Percentiles rank a stretch among this genome's conserved stretches.
phyloP scores from a whole-genome alignment of 2,888 invertebrate species.

The Platypus cylindrus region DNA sequence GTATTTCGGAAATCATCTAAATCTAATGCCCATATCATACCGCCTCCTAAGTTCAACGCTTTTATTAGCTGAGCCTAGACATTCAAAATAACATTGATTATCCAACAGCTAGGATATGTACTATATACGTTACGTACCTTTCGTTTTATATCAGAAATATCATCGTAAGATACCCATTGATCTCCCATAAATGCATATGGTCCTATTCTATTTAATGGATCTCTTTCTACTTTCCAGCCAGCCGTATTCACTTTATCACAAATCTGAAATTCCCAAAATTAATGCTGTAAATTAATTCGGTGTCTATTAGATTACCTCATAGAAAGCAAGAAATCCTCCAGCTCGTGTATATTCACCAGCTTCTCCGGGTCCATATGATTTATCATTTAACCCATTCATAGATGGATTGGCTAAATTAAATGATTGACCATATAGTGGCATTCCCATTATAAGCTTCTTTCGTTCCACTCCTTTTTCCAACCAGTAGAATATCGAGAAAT shows the following conservation, averaged over 20 bases:
- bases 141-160: conserved; percentile 48
- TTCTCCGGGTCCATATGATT: conserved; percentile 51
- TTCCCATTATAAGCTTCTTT: conserved; percentile 56
- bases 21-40: conserved; percentile 68
- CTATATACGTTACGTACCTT: conserved; percentile 33
- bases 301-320: conserved; percentile 43
- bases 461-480: conserved; percentile 49
- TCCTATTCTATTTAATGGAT: conserved; percentile 49
- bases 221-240: conserved; percentile 50
- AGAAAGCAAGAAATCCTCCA: conserved; percentile 63
- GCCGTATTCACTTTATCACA: conserved; percentile 46
- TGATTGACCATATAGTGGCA: conserved; percentile 66
- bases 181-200: conserved; percentile 58
- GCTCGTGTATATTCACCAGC: conserved; percentile 57
- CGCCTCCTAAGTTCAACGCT: conserved; percentile 51
- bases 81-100: conserved; percentile 16
- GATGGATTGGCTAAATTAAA: conserved; percentile 48
- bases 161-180: conserved; percentile 73
- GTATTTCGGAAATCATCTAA: conserved; percentile 59
- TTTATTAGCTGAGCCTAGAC: conserved; percentile 45
- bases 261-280: conserved; percentile 45
- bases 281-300: not conserved
- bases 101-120: not conserved
- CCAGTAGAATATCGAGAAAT: conserved; percentile 63
- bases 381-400: conserved; percentile 43